Conservation (phyloP, 23 tunicate genomes). For the Aplidium turbinatum region DNA sequence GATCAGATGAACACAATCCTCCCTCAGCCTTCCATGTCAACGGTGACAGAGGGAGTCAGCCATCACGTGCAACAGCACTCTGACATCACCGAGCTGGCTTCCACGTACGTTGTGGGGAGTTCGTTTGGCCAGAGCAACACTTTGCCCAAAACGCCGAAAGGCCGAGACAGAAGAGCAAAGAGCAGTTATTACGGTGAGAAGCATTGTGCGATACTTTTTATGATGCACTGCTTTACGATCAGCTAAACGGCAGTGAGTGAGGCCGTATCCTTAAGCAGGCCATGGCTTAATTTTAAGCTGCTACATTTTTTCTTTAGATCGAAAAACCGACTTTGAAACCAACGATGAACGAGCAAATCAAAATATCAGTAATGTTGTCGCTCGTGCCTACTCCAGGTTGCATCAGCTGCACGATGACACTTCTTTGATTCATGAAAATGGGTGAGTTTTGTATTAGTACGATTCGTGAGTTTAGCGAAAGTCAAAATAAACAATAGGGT, state of each 20-base stretch:
- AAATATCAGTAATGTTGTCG: too few species aligned
- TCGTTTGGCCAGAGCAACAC: conserved; percentile 28
- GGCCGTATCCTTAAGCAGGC: too few species aligned
- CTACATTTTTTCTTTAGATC: conserved; percentile 45
- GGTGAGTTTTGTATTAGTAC: conserved; percentile 43
- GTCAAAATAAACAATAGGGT: too few species aligned
- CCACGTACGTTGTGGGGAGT: conserved; percentile 13
- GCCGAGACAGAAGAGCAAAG: conserved; percentile 68
- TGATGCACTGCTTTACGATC: background rate
- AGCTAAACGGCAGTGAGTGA: too few species aligned
- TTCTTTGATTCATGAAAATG: conserved; percentile 20
- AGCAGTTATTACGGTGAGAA: conserved; percentile 79
- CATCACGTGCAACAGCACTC: conserved; percentile 56
- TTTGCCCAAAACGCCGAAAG: conserved; percentile 45
- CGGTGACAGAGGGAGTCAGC: conserved; percentile 16
- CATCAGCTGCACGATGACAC: conserved; percentile 45
- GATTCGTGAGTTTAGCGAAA: too few species aligned
- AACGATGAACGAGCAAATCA: too few species aligned
- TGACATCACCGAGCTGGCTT: conserved; percentile 51
- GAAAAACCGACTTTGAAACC: conserved; percentile 20
- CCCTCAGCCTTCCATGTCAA: conserved; percentile 45
- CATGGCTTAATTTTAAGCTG: too few species aligned
- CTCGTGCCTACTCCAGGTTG: conserved; percentile 57
- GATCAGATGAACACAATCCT: conserved; percentile 19
- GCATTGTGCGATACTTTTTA: background rate